Percentiles rank a stretch among this genome's conserved stretches.
phyloP scores from a whole-genome alignment of 2,797 vertebrate species.

The Schizothorax lantsangensis region DNA sequence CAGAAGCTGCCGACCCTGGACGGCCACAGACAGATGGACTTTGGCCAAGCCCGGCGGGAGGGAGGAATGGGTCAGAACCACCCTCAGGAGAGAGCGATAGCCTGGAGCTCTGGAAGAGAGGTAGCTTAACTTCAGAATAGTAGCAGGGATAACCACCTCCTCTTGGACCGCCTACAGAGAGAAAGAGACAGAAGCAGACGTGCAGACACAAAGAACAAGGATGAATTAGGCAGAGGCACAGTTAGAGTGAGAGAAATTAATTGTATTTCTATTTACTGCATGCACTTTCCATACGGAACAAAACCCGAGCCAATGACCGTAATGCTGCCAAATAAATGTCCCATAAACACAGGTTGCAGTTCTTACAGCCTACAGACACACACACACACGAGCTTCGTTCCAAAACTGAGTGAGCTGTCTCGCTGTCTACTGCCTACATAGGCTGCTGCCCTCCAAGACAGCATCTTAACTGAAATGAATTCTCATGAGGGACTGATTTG shows the following conservation, averaged over 20 bases:
- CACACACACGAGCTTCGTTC: slow-evolving; percentile 1
- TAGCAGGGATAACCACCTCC: slow-evolving; percentile 85
- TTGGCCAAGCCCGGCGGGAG: slow-evolving; percentile 82
- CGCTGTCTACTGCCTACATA: slow-evolving; percentile 18
- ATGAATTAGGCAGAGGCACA: slow-evolving; percentile 5
- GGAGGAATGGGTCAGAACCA: slow-evolving; percentile 83
- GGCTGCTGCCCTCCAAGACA: not conserved
- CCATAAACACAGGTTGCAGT: slow-evolving; percentile 20
- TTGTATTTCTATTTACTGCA: slow-evolving; percentile 59
- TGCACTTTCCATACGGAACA: slow-evolving; percentile 68
- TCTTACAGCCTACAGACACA: not conserved
- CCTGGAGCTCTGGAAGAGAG: slow-evolving; percentile 85
- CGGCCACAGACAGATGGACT: slow-evolving; percentile 83
- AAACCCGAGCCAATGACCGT: slow-evolving; percentile 31
- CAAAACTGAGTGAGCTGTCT: slow-evolving; percentile 2
- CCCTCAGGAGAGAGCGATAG: slow-evolving; percentile 85
- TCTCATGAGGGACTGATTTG: slow-evolving; percentile 11
- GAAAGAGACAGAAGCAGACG: not conserved
- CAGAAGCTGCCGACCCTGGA: slow-evolving; percentile 85
- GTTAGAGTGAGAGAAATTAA: slow-evolving; percentile 33
- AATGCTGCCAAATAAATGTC: slow-evolving; percentile 48
- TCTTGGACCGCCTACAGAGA: slow-evolving; percentile 84
- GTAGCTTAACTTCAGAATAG: slow-evolving; percentile 86
- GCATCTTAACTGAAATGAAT: slow-evolving; percentile 4
- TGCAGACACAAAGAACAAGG: not conserved